Evolutionary conservation across 1,140 invertebrate species (phyloP).

Genomic region (Procambarus virginalis): DNA sequence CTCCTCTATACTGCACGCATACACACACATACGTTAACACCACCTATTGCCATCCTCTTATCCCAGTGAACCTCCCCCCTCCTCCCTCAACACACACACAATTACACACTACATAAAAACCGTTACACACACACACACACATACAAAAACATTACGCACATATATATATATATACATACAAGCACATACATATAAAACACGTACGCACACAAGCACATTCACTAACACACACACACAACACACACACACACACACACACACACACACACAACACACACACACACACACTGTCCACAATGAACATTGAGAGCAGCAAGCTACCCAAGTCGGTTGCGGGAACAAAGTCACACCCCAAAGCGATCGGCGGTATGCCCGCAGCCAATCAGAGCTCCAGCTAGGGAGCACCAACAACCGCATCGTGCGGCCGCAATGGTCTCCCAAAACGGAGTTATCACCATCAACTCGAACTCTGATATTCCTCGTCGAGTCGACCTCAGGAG

Average conservation of each 20-base stretch:
- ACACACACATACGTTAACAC: no score
- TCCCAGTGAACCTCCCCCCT: no score
- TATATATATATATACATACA: not conserved
- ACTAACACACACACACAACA: conserved; percentile 4
- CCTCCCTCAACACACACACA: not conserved
- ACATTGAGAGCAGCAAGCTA: not conserved
- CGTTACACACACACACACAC: not conserved
- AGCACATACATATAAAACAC: conserved; percentile 16
- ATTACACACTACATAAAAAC: no score
- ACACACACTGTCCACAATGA: conserved; percentile 19
- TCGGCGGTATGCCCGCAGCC: not conserved
- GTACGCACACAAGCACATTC: conserved; percentile 12
- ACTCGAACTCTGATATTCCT: conserved; percentile 19
- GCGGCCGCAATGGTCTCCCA: conserved; percentile 49
- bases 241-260: no score
- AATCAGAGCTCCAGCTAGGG: conserved; percentile 6
- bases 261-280: no score
- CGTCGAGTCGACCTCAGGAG: conserved; percentile 2
- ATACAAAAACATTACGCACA: not conserved
- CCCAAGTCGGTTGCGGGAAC: not conserved
- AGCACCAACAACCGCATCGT: not conserved
- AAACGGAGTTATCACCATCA: conserved; percentile 29
- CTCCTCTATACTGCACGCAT: no score
- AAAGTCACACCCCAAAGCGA: not conserved
- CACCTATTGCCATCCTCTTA: no score